These are phyloP conservation scores for Strix aluco DNA, from an alignment of 2,113 vertebrate genomes.

Conservation along the genomic window DNA sequence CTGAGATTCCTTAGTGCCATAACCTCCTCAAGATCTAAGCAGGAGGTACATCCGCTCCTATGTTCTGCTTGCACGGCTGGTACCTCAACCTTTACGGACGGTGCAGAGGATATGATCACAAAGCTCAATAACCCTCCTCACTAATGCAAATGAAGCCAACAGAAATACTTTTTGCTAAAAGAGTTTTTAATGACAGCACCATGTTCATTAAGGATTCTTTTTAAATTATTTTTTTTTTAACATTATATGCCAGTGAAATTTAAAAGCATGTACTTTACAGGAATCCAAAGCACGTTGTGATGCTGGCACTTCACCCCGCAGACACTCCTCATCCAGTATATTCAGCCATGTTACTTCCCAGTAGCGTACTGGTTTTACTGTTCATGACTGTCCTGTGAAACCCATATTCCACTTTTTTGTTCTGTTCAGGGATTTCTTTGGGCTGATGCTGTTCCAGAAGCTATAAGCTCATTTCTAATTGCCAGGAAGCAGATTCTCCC, in stretches of 20 bases:
- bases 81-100: background rate
- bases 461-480: background rate
- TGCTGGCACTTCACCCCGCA: background rate
- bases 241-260: background rate
- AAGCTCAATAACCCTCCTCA: background rate
- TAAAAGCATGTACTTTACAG: background rate
- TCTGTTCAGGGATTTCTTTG: background rate
- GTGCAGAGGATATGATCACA: background rate
- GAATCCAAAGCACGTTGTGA: background rate
- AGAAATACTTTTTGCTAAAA: background rate
- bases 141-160: background rate
- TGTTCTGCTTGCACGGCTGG: background rate
- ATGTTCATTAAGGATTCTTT: background rate
- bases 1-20: background rate
- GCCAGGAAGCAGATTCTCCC: background rate
- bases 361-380: background rate
- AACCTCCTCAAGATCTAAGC: background rate
- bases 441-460: background rate
- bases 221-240: background rate
- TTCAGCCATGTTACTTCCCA: background rate
- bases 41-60: background rate
- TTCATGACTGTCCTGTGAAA: background rate
- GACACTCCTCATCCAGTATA: background rate
- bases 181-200: background rate
- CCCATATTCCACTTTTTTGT: rapidly evolving